Conservation (phyloP, 2,888 invertebrate species). For the Rhingia rostrata region DNA sequence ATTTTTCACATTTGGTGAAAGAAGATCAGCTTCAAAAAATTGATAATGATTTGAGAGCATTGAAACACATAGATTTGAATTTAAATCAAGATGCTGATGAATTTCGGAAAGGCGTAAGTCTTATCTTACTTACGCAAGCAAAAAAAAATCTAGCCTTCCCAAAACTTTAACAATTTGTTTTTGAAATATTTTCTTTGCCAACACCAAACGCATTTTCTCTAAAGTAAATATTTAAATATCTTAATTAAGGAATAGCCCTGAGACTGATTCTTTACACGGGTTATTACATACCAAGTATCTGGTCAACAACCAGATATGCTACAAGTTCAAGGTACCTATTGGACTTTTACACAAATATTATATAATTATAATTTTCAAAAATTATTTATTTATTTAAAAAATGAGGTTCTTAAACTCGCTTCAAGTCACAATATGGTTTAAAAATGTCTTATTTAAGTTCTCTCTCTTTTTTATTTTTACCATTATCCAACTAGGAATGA, state of each 20-base stretch:
- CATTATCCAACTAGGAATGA: not conserved
- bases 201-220: conserved; percentile 7
- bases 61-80: conserved; percentile 15
- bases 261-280: conserved; percentile 9
- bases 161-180: conserved; percentile 5
- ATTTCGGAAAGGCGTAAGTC: not conserved
- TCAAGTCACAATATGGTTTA: not conserved
- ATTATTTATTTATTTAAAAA: conserved; percentile 1
- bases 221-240: conserved; percentile 12
- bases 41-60: conserved; percentile 5
- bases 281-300: conserved; percentile 16
- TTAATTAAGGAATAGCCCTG: conserved; percentile 11
- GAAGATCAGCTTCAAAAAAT: not conserved
- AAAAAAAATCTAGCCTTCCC: conserved; percentile 10
- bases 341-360: conserved; percentile 1
- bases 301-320: conserved; percentile 16
- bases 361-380: not conserved
- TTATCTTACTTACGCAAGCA: too few species aligned
- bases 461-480: not conserved
- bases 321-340: not conserved
- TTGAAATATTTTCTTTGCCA: conserved; percentile 18
- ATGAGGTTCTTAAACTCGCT: not conserved
- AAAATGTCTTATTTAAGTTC: not conserved
- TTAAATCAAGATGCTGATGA: conserved; percentile 23
- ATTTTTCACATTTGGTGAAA: conserved; percentile 6